These are phyloP conservation scores for Asobara japonica DNA, from an alignment of 1,140 invertebrate genomes.

Conservation along the genomic window DNA sequence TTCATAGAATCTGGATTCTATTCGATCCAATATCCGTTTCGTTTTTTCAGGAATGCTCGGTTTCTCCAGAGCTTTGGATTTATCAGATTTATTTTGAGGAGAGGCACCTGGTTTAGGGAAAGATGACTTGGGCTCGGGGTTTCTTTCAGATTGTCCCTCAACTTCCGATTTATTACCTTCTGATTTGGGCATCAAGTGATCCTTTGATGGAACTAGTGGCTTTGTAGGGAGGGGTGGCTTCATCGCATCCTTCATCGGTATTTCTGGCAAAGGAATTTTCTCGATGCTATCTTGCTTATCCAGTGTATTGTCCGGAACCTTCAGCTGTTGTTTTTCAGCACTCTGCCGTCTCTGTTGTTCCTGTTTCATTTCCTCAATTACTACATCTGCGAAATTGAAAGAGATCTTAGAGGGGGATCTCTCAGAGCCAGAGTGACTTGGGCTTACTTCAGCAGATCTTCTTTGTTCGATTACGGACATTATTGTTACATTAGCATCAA, in stretches of 20 bases:
- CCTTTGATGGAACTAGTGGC: conserved; percentile 31
- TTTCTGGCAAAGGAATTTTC: conserved; percentile 61
- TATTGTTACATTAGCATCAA: conserved; percentile 57
- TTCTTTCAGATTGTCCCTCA: conserved; percentile 36
- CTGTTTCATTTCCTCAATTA: conserved; percentile 59
- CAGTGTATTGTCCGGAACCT: conserved; percentile 54
- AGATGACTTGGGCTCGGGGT: background rate
- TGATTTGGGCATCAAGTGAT: conserved; percentile 21
- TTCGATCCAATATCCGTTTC: conserved; percentile 61
- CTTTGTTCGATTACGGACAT: conserved; percentile 56
- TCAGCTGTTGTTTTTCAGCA: conserved; percentile 47
- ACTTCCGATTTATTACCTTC: conserved; percentile 34
- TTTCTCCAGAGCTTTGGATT: conserved; percentile 53
- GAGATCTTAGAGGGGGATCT: conserved; percentile 40
- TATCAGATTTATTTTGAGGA: conserved; percentile 42
- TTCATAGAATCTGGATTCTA: conserved; percentile 60
- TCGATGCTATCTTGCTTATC: conserved; percentile 63
- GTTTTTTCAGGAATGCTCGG: conserved; percentile 64
- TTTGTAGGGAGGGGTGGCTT: conserved; percentile 15
- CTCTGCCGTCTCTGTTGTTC: conserved; percentile 50
- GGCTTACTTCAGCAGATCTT: conserved; percentile 46
- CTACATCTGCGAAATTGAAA: conserved; percentile 56
- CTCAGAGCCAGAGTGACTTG: conserved; percentile 40
- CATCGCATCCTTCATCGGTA: conserved; percentile 42
- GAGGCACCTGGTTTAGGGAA: conserved; percentile 44